Conservation (phyloP, 2,797 vertebrate genomes). For the Discoglossus pictus region DNA sequence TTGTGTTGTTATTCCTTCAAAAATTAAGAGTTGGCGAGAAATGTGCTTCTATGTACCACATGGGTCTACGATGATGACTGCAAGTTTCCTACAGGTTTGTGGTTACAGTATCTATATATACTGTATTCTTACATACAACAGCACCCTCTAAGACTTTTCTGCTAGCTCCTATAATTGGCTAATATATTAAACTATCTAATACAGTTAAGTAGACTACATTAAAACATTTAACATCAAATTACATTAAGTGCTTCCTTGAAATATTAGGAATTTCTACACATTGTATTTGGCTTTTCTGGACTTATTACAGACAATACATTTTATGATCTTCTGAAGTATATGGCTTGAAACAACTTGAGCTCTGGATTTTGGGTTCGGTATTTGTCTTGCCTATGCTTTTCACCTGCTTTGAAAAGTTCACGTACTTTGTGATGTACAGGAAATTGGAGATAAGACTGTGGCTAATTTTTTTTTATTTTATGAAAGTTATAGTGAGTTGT, state of each 20-base stretch:
- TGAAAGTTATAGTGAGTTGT: constrained; percentile 54
- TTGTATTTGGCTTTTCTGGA: constrained; percentile 79
- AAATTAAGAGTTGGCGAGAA: constrained; percentile 72
- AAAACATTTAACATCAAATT: constrained; percentile 75
- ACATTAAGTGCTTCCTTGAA: constrained; percentile 74
- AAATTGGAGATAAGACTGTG: constrained; percentile 53
- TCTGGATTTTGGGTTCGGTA: constrained; percentile 65
- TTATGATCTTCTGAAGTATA: constrained; percentile 71
- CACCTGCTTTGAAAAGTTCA: constrained; percentile 64
- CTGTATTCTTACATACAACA: constrained; percentile 59
- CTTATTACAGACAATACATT: constrained; percentile 73
- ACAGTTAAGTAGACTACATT: constrained; percentile 73
- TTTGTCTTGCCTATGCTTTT: constrained; percentile 59
- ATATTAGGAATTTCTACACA: constrained; percentile 74
- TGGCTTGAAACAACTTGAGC: constrained; percentile 75
- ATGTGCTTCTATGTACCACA: constrained; percentile 64
- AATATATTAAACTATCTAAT: constrained; percentile 70
- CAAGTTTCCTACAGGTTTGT: constrained; percentile 60
- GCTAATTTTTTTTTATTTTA: too few species aligned
- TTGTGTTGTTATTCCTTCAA: constrained; percentile 68
- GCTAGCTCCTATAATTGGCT: constrained; percentile 71
- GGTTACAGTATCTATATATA: constrained; percentile 52
- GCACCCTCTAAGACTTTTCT: constrained; percentile 66
- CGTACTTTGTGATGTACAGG: constrained; percentile 41
- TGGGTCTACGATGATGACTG: constrained; percentile 56